phyloP scores from a whole-genome alignment of 2,888 invertebrate genomes.

The Macrosoma leucophasiata region DNA sequence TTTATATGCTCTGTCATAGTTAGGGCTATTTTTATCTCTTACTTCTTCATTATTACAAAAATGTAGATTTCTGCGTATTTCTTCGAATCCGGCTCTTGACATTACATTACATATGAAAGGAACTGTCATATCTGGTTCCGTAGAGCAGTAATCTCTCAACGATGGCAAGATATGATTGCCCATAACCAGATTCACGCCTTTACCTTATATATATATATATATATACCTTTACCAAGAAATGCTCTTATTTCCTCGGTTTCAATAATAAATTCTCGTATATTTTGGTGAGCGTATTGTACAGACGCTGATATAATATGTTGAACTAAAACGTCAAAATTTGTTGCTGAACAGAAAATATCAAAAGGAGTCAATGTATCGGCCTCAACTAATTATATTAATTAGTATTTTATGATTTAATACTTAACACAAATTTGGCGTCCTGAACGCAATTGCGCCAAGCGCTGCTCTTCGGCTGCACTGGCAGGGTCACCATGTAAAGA shows the following conservation, averaged over 20 bases:
- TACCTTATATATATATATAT: no score
- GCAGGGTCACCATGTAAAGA: no score
- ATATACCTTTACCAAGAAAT: conserved; percentile 24
- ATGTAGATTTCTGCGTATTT: conserved; percentile 8
- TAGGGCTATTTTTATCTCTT: neutral
- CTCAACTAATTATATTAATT: no score
- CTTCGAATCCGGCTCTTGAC: conserved; percentile 17
- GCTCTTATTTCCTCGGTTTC: conserved; percentile 20
- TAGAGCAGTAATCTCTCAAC: conserved; percentile 24
- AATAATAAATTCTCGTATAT: conserved; percentile 20
- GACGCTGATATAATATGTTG: conserved; percentile 2
- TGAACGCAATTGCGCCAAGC: no score
- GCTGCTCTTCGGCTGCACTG: no score
- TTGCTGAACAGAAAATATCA: neutral
- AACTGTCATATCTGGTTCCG: conserved; percentile 26
- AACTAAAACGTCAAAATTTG: neutral
- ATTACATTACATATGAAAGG: conserved; percentile 24
- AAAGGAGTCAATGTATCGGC: neutral
- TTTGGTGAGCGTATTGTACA: conserved; percentile 22
- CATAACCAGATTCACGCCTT: conserved; percentile 25
- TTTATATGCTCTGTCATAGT: conserved; percentile 13
- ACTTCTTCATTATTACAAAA: conserved; percentile 5
- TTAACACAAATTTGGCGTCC: no score
- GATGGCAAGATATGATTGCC: conserved; percentile 23
- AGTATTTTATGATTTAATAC: no score